Base-by-base conservation (phyloP, 2,888 invertebrate genomes). In the Sphinx pinastri region DNA sequence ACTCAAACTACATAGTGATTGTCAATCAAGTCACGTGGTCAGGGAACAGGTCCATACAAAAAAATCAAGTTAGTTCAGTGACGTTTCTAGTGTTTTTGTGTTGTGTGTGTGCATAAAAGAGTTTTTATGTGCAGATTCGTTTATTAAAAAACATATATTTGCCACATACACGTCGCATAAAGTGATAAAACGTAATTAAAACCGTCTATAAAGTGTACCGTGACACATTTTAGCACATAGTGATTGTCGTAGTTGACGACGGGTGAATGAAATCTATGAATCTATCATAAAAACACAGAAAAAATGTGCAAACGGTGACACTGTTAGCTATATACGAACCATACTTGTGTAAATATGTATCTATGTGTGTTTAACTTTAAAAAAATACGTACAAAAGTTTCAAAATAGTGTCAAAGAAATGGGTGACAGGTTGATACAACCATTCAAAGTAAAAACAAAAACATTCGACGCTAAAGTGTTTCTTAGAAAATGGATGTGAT, bases 341-440 rank as follows among this genome's bases (percentile, higher is more conserved):
- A 47, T 73, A 73, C 73, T 73, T 74, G 71, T 77, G 74, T 72
- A 71, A 77, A 72, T 74, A 74, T 68, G 71, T 74, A 83, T 77
- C 75, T 83, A 49, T 49, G 49, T 84, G 83, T 76, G 77, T 77
- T 67, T 69, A 73, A 72, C 69, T 74, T 75, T 55, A 68, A 71
- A 71, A 74, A 75, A 75, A 73, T 66, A 68, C 66, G 19, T 59
- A 74, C 69, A 74, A 77, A 77, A 80, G 78, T 79, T 72, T 79
- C 69, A 73, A 77, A 80, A 84, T 84, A 86, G 89, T 88, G 84
- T 82, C 73, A 83, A 83, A 91, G 92, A 90, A 88, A 94, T 94
- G 93, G 93, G 90, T 90, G 92, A 92, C 88, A 90, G 86, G 75
- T 85, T 91, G 70, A 91, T 90, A 82, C 89, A 90, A 82, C 92